These are phyloP conservation scores for Mimumesa dahlbomi DNA, from an alignment of 2,888 invertebrate species.

Conservation along the genomic window DNA sequence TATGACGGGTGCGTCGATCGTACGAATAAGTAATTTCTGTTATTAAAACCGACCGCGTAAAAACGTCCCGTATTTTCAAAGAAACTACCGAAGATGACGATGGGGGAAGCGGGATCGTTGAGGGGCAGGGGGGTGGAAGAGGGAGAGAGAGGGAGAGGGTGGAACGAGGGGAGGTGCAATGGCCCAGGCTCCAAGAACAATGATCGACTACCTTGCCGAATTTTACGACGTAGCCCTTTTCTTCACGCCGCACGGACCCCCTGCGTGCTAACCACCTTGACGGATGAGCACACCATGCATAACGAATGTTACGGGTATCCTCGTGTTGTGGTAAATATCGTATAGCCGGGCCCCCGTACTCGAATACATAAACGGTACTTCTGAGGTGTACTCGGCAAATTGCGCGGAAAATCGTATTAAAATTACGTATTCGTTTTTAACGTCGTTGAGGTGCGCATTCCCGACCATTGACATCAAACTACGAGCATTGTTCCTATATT, in stretches of 20 bases:
- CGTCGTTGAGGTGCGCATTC: no score
- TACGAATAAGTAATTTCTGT: conserved; percentile 29
- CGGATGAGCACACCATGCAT: conserved; percentile 54
- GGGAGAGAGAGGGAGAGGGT: not conserved
- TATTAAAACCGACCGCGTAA: conserved; percentile 21
- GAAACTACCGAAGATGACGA: conserved; percentile 1
- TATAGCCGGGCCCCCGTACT: not conserved
- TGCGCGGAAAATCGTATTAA: not conserved
- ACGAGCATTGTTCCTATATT: no score
- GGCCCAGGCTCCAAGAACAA: conserved; percentile 46
- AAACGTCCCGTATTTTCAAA: conserved; percentile 6
- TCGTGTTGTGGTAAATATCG: conserved; percentile 35
- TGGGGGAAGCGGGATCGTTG: not conserved
- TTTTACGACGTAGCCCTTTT: conserved; percentile 58
- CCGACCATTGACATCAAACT: no score
- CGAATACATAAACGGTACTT: conserved; percentile 18
- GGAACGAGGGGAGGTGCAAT: conserved; percentile 26
- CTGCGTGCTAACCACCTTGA: conserved; percentile 56
- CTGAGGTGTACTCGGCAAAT: not conserved
- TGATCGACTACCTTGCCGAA: conserved; percentile 59
- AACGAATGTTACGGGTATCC: conserved; percentile 55
- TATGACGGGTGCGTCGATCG: no score
- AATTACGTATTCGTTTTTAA: no score
- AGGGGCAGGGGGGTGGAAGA: not conserved
- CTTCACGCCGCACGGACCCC: conserved; percentile 46